Evolutionary conservation across 2,113 vertebrate genomes (phyloP), one percentile per base, ranked within the genome.

Genomic region (Nematolebias whitei): DNA sequence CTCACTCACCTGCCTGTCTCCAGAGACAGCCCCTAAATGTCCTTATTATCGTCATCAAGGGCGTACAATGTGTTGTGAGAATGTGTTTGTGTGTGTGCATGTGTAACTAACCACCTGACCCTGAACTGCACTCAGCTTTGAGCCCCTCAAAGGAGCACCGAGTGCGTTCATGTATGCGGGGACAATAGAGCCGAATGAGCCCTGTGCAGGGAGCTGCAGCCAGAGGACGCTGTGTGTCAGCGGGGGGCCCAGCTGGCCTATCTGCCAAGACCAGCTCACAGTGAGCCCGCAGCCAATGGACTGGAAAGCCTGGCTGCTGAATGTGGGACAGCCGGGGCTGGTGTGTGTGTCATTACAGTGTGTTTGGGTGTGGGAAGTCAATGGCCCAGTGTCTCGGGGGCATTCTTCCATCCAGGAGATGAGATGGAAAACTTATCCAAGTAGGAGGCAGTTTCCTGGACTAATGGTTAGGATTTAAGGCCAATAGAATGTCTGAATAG

Each of bases 41-140:
- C 88, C 90, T 88, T 85, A 89, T 91, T 90, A 91, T 84, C 73
- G 18, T 82, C 90, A 90, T 89, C 86, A 88, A 90, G 90, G 88
- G 85, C 88, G 77, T 78, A 79, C 71, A 13, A n/a, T 54, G 74
- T 74, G 78, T 66, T 56, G 59, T n/a, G 52, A 60, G 53, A 76
- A 51, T 47, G 53, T 63, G 56, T 18, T 44, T 74, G 48, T 38
- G 14, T 50, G 47, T 22, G 48, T 76, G 26, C 79, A 29, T 76
- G 29, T 85, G 64, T 73, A 79, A 78, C 66, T 81, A 80, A 83
- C 76, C 79, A 76, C 57, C n/a, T 79, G 81, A 86, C 74, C 78
- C 74, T 62, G 60, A 40, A 57, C 58, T 66, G 67, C 74, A 49
- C 63, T 64, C 74, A 19, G 51, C 78, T 65, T 67, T 72, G 69